A percentile compares a stretch with the other conserved stretches of the same genome.
These are phyloP conservation scores for Amphimallon solstitiale DNA, from an alignment of 2,888 invertebrate genomes.

Conservation along the genomic window DNA sequence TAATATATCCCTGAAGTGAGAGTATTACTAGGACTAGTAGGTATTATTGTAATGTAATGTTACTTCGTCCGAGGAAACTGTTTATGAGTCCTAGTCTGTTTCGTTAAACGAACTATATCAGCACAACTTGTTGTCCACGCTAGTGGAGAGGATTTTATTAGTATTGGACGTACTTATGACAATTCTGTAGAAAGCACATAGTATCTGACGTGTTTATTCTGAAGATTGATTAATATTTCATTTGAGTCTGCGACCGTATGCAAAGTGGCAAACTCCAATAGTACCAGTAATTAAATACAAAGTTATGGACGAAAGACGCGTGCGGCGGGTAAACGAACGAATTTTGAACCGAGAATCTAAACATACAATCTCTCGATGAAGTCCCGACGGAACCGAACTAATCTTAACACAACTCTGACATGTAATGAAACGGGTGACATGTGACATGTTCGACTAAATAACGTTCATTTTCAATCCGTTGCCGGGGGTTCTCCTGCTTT, in stretches of 20 bases:
- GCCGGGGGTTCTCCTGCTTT: slow-evolving; percentile 47
- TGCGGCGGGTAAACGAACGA: slow-evolving; percentile 8
- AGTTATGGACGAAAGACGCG: slow-evolving; percentile 20
- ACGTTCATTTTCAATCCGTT: slow-evolving; percentile 54
- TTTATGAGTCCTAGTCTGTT: no score
- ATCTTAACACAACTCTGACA: slow-evolving; percentile 57
- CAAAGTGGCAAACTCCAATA: neutral
- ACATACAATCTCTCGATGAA: slow-evolving; percentile 49
- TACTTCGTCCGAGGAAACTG: no score
- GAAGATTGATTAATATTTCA: slow-evolving; percentile 13
- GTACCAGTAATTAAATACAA: slow-evolving; percentile 22
- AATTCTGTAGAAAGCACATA: no score
- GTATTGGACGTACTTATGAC: no score
- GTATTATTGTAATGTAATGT: no score
- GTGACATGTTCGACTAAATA: slow-evolving; percentile 59
- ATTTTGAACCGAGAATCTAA: slow-evolving; percentile 23
- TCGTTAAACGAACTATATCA: no score
- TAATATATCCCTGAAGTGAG: no score
- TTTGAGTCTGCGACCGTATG: neutral
- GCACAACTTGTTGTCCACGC: no score
- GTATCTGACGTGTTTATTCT: no score
- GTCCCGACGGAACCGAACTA: slow-evolving; percentile 57
- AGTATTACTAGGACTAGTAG: no score
- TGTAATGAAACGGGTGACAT: slow-evolving; percentile 59
- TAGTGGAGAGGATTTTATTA: no score